phyloP scores from a whole-genome alignment of 2,888 invertebrate genomes.

The Heliconius sara region DNA sequence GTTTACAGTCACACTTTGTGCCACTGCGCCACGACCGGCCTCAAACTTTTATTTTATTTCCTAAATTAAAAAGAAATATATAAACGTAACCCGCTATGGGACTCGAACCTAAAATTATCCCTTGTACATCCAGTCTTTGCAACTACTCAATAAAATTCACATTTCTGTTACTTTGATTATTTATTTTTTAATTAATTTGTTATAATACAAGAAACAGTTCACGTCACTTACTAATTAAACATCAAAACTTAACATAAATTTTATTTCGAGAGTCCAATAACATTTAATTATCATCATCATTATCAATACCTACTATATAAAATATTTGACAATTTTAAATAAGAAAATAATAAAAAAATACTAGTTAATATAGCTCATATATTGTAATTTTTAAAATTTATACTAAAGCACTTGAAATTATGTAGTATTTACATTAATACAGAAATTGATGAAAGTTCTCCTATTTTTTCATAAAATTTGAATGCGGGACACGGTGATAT shows the following conservation, averaged over 20 bases:
- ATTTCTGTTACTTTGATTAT: not conserved
- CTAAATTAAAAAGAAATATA: no score
- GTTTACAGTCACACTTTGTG: no score
- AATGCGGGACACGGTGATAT: no score
- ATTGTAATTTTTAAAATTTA: no score
- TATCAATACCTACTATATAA: not conserved
- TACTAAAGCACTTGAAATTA: not conserved
- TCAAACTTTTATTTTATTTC: no score
- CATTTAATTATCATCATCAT: not conserved
- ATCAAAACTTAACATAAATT: not conserved
- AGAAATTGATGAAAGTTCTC: not conserved
- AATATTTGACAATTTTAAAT: not conserved
- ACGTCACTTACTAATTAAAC: not conserved
- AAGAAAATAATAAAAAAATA: not conserved
- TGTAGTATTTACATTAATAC: no score
- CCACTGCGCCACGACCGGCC: no score
- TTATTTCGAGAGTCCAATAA: not conserved
- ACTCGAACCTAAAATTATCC: no score
- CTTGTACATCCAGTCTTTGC: not conserved
- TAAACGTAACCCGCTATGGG: no score
- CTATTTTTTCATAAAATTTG: no score
- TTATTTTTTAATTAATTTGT: not conserved
- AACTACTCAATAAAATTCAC: not conserved
- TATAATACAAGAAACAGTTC: not conserved
- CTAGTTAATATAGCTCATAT: not conserved